Percentiles rank a stretch among this genome's conserved stretches.
phyloP scores from a whole-genome alignment of 1,140 invertebrate genomes.

The Anastrepha ludens region DNA sequence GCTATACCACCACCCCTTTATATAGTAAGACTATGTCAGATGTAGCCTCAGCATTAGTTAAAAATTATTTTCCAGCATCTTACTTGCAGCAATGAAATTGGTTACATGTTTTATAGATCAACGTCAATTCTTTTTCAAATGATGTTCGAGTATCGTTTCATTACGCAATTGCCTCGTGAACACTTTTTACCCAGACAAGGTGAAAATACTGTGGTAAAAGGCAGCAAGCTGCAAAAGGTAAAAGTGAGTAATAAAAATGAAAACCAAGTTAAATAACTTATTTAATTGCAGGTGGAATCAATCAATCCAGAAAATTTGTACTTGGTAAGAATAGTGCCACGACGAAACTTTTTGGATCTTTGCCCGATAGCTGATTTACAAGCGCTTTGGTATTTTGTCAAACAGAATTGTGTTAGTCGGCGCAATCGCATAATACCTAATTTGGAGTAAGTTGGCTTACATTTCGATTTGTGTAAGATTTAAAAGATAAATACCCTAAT shows the following conservation, averaged over 20 bases:
- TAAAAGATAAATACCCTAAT: background rate
- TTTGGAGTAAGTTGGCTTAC: slow-evolving; percentile 75
- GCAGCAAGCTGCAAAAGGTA: slow-evolving; percentile 65
- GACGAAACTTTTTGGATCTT: slow-evolving; percentile 74
- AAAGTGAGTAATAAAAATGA: background rate
- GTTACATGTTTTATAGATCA: slow-evolving; percentile 73
- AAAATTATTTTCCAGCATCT: slow-evolving; percentile 62
- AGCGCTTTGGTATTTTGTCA: slow-evolving; percentile 78
- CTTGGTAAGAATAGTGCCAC: slow-evolving; percentile 77
- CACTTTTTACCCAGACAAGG: slow-evolving; percentile 77
- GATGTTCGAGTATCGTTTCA: slow-evolving; percentile 76
- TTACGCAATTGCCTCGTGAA: slow-evolving; percentile 76
- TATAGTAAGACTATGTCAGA: slow-evolving; percentile 72
- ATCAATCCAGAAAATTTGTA: slow-evolving; percentile 76
- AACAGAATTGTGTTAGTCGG: slow-evolving; percentile 77
- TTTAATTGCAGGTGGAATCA: slow-evolving; percentile 61
- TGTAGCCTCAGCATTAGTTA: slow-evolving; percentile 10
- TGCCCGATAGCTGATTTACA: slow-evolving; percentile 75
- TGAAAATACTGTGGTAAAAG: slow-evolving; percentile 63
- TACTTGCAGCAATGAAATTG: slow-evolving; percentile 67
- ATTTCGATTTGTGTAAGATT: background rate
- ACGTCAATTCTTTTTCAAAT: slow-evolving; percentile 77
- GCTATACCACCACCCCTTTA: slow-evolving; percentile 76
- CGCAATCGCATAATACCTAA: slow-evolving; percentile 78
- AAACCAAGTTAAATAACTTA: slow-evolving; percentile 37